phyloP scores from a whole-genome alignment of 2,888 invertebrate species.

The Margaritifera margaritifera region DNA sequence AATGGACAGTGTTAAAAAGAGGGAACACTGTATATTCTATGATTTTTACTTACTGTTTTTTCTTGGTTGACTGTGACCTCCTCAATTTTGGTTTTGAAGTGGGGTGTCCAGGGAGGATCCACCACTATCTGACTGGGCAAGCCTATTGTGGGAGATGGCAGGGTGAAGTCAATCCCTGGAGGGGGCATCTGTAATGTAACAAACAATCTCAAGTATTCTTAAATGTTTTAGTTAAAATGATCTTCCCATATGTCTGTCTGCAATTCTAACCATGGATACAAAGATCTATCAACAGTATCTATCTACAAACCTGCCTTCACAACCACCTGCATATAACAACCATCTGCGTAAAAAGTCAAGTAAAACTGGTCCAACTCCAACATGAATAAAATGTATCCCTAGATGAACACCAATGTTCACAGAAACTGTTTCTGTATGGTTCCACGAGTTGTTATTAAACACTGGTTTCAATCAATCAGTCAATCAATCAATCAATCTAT shows the following conservation, averaged over 20 bases:
- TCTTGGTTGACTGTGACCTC: constrained; percentile 99
- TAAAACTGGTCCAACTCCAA: too few relatives aligned
- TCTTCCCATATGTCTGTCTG: neutral
- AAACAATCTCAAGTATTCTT: neutral
- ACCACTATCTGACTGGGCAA: constrained; percentile 87
- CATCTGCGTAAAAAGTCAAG: too few relatives aligned
- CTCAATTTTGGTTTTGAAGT: constrained; percentile 98
- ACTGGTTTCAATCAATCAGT: too few relatives aligned
- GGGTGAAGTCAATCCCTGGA: constrained; percentile 98
- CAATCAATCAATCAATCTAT: too few relatives aligned
- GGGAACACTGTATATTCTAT: neutral
- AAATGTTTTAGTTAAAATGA: neutral
- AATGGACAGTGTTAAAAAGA: too few relatives aligned
- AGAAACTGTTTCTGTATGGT: too few relatives aligned
- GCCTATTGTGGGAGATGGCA: constrained; percentile 99
- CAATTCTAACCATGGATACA: neutral
- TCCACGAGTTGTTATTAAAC: too few relatives aligned
- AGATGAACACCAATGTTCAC: too few relatives aligned
- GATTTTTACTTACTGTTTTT: constrained; percentile 75
- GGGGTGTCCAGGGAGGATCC: constrained; percentile 99
- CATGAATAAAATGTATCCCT: too few relatives aligned
- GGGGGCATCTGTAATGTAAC: constrained; percentile 86
- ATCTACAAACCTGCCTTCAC: too few relatives aligned
- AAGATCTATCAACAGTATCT: neutral
- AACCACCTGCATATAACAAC: too few relatives aligned